Evolutionary conservation across 2,113 vertebrate species (phyloP), one percentile per base, ranked within the genome.

Genomic region (Oncorhynchus mykiss): DNA sequence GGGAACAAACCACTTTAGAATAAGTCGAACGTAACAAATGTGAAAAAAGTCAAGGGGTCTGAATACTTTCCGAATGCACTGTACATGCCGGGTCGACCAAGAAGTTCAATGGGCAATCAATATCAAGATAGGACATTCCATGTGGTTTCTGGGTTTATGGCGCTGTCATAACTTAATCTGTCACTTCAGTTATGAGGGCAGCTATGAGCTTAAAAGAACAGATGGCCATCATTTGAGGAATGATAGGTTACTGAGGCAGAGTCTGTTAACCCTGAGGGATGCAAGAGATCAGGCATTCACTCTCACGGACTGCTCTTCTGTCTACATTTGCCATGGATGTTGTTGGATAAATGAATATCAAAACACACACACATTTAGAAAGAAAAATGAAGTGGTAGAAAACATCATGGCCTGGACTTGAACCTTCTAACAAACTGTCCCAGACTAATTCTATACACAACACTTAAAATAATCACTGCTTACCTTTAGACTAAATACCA

Each of bases 181-280:
- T 76, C 78, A 74, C 62, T 39, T 80, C 31, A 62, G 25, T 75
- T 70, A 78, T 66, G 74, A 83, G 70, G 76, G 4, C 67, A 75
- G 79, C 0, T 31, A 34, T 20, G 22, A 18, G 67, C 34, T 9
- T 48, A 20, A 3, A 29, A 68, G 67, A 25, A 29, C 86, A 86
- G 84, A 88, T 85, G 79, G 82, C 48, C 20, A 0, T 20, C 65
- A 48, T 51, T 79, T 75, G 70, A 77, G 69, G 71, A 54, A 71
- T 3, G 65, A 49, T 79, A 77, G 75, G 49, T 48, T 66, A 73
- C 77, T 67, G 39, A 7, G 6, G 34, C 29, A 71, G 70, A 74
- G 72, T 51, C 45, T 51, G 57, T 57, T 72, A 62, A 77, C 71
- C 49, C 14, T 1, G 59, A 25, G 67, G 39, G 51, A 78, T 49